Evolutionary conservation across 2,888 invertebrate genomes (phyloP).

Genomic region (Drosophila kanekoi): DNA sequence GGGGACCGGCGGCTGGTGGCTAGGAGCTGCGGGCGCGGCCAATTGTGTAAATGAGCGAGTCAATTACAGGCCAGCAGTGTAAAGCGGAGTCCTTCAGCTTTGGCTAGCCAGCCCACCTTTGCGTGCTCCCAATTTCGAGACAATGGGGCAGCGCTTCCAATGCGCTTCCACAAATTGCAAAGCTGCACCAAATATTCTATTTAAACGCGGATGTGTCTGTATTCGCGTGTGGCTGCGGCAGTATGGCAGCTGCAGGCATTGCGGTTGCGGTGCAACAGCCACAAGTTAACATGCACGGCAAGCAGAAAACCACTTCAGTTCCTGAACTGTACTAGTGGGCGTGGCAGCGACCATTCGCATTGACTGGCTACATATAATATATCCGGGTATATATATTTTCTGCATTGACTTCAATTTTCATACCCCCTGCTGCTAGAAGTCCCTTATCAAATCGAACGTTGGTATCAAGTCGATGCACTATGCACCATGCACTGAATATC

Average conservation of each 20-base stretch:
- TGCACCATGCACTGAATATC: too few relatives aligned
- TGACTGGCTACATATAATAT: not conserved
- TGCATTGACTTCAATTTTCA: not conserved
- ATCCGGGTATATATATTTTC: not conserved
- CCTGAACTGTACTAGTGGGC: slow-evolving; percentile 8
- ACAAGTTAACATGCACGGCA: slow-evolving; percentile 42
- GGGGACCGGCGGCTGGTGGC: not conserved
- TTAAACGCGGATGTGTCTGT: slow-evolving; percentile 2
- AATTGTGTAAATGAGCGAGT: slow-evolving; percentile 1
- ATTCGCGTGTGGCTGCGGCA: slow-evolving; percentile 9
- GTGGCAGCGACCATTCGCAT: not conserved
- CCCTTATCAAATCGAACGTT: too few relatives aligned
- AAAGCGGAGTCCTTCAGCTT: slow-evolving; percentile 2
- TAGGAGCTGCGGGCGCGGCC: not conserved
- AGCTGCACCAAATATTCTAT: slow-evolving; percentile 7
- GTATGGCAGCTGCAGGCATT: slow-evolving; percentile 54
- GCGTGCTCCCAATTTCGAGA: too few relatives aligned
- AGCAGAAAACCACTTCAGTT: slow-evolving; percentile 31
- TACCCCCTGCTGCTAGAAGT: too few relatives aligned
- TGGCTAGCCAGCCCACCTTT: not conserved
- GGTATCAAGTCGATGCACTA: too few relatives aligned
- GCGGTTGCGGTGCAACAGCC: slow-evolving; percentile 59
- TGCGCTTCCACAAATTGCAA: slow-evolving; percentile 23
- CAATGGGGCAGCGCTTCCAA: slow-evolving; percentile 13
- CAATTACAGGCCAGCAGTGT: not conserved